Evolutionary conservation across 2,113 vertebrate species (phyloP).

Genomic region (Phrynosoma platyrhinos): DNA sequence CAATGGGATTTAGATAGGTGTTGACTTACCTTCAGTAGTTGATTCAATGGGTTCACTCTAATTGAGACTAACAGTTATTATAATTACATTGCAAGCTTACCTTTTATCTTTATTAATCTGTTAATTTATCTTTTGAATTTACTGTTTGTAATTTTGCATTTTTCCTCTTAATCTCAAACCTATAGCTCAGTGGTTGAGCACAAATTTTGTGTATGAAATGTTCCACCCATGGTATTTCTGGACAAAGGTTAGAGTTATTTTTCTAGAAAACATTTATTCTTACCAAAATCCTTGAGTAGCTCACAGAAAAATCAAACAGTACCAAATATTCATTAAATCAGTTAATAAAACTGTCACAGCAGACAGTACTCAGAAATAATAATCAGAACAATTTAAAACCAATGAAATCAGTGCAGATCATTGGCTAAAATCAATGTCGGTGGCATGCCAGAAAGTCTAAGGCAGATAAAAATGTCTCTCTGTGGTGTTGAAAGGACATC

Average conservation of each 20-base stretch:
- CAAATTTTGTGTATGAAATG: no score
- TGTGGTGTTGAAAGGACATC: background rate
- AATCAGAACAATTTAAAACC: background rate
- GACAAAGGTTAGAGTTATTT: background rate
- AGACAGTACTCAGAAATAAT: background rate
- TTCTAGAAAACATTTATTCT: background rate
- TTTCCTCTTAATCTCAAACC: background rate
- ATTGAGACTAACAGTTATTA: no score
- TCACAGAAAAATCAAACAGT: background rate
- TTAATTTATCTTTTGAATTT: background rate
- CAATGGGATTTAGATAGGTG: background rate
- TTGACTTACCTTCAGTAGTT: background rate
- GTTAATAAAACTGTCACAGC: background rate
- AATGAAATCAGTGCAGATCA: background rate
- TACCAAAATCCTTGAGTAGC: background rate
- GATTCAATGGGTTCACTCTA: no score
- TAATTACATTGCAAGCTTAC: background rate
- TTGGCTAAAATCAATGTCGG: background rate
- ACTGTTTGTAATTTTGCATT: no score
- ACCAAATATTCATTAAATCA: background rate
- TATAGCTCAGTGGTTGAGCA: background rate
- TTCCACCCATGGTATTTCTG: background rate
- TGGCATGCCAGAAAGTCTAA: background rate
- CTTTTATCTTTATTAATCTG: background rate
- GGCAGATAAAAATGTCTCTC: background rate